These are phyloP conservation scores for Rhopilema esculentum DNA, from an alignment of 30 jellyfish, hydroid and myxozoan species.

Conservation along the genomic window DNA sequence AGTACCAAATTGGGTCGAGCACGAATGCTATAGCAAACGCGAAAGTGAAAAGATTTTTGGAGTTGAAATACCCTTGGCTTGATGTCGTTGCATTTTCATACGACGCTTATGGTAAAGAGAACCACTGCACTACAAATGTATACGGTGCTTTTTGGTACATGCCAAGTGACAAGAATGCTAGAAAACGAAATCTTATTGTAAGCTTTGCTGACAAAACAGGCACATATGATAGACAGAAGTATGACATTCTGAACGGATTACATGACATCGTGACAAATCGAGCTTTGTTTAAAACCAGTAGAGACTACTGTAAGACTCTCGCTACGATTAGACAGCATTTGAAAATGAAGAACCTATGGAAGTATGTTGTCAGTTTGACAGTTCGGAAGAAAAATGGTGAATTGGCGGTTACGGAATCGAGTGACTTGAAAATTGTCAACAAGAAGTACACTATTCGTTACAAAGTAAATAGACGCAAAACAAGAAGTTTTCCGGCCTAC, in stretches of 20 bases:
- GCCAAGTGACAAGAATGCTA: slow-evolving; percentile 25
- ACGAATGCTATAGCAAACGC: too few species aligned
- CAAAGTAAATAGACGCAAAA: slow-evolving; percentile 12
- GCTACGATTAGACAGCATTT: too few species aligned
- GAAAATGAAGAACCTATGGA: slow-evolving; percentile 4
- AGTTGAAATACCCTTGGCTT: slow-evolving; percentile 45
- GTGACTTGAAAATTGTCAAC: neutral
- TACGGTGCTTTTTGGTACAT: slow-evolving; percentile 22
- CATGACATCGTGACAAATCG: neutral
- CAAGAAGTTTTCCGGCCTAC: too few species aligned
- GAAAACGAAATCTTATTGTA: slow-evolving; percentile 39
- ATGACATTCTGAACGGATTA: neutral
- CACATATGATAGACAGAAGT: too few species aligned
- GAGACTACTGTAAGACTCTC: too few species aligned
- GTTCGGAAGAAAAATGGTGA: neutral
- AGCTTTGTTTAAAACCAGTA: too few species aligned
- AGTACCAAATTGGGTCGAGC: too few species aligned
- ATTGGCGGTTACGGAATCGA: neutral
- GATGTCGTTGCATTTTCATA: slow-evolving; percentile 19
- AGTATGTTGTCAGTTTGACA: slow-evolving; percentile 22
- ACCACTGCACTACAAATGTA: slow-evolving; percentile 2
- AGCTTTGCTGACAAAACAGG: slow-evolving; percentile 39
- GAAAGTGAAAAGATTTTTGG: too few species aligned
- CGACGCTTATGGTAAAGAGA: slow-evolving; percentile 1
- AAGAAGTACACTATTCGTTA: neutral